A percentile compares a stretch with the other conserved stretches of the same genome.
Evolutionary conservation across 2,888 invertebrate species (phyloP).

Genomic region (Amiota communis): DNA sequence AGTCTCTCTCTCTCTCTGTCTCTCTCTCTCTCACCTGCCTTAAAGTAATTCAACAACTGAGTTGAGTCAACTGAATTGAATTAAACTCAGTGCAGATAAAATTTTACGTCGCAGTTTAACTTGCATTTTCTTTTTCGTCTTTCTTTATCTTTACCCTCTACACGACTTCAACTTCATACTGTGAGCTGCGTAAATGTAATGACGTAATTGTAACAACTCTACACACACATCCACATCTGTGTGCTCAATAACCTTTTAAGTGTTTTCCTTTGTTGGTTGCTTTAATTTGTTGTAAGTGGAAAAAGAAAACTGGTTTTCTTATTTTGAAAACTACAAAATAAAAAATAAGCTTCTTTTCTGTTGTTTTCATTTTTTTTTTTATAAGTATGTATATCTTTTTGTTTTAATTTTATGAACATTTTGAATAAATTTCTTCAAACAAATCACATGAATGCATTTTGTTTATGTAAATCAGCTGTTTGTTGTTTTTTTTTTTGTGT

Average conservation of each 20-base stretch:
- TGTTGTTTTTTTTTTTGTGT: conserved; percentile 5
- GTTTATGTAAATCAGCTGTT: conserved; percentile 55
- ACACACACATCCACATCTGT: not conserved
- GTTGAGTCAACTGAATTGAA: no score
- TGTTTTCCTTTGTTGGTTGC: not conserved
- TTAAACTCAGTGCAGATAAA: no score
- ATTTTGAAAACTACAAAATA: not conserved
- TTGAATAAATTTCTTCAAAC: conserved; percentile 20
- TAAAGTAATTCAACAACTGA: no score
- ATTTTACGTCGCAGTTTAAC: conserved; percentile 1
- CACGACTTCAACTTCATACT: not conserved
- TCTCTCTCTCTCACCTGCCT: no score
- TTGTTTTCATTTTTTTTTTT: conserved; percentile 17
- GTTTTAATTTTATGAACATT: conserved; percentile 54
- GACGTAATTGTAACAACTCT: conserved; percentile 19
- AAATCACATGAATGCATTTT: conserved; percentile 55
- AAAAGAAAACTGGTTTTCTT: conserved; percentile 20
- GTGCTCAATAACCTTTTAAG: conserved; percentile 5
- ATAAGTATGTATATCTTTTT: not conserved
- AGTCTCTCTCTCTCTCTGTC: no score
- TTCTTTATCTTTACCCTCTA: not conserved
- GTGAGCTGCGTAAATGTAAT: not conserved
- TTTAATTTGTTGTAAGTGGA: not conserved
- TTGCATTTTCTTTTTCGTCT: not conserved
- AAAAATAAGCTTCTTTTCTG: not conserved